A percentile compares a stretch with the other conserved stretches of the same genome.
Conservation (phyloP, 2,797 vertebrate genomes). For the Syndactyla subalaris region DNA sequence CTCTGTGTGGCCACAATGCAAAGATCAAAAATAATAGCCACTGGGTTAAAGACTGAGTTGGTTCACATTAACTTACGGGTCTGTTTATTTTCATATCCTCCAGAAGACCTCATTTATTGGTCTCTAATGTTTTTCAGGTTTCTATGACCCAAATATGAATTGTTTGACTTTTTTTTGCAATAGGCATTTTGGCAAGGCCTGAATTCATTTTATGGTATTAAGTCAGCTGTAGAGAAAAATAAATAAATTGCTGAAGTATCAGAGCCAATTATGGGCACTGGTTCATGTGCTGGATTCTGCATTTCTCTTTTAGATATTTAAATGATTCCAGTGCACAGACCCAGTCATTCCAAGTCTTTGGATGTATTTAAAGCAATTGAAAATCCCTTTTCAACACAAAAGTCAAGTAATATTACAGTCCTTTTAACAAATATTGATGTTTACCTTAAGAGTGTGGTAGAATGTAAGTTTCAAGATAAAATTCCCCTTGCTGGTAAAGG, state of each 20-base stretch:
- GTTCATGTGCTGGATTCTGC: slow-evolving; percentile 53
- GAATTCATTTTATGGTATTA: slow-evolving; percentile 62
- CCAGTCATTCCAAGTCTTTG: slow-evolving; percentile 43
- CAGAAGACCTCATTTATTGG: slow-evolving; percentile 36
- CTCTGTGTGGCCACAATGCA: background rate
- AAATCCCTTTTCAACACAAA: slow-evolving; percentile 38
- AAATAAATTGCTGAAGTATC: slow-evolving; percentile 62
- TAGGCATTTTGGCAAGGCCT: slow-evolving; percentile 55
- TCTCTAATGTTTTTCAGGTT: slow-evolving; percentile 56
- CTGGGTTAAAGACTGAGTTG: background rate
- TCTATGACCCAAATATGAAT: slow-evolving; percentile 58
- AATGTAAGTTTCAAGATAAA: background rate
- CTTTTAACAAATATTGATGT: background rate
- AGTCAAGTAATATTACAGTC: background rate
- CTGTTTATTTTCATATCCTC: slow-evolving; percentile 55
- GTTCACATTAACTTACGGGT: background rate
- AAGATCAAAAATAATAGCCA: background rate
- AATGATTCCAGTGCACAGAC: slow-evolving; percentile 24
- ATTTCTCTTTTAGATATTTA: slow-evolving; percentile 61
- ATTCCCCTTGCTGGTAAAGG: background rate
- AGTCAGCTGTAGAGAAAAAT: slow-evolving; percentile 68
- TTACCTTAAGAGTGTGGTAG: background rate
- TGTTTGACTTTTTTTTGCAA: slow-evolving; percentile 48
- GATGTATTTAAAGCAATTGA: slow-evolving; percentile 35
- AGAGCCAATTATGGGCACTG: slow-evolving; percentile 61